Conservation (phyloP, 2,888 invertebrate genomes). For the Caenorhabditis becei region DNA sequence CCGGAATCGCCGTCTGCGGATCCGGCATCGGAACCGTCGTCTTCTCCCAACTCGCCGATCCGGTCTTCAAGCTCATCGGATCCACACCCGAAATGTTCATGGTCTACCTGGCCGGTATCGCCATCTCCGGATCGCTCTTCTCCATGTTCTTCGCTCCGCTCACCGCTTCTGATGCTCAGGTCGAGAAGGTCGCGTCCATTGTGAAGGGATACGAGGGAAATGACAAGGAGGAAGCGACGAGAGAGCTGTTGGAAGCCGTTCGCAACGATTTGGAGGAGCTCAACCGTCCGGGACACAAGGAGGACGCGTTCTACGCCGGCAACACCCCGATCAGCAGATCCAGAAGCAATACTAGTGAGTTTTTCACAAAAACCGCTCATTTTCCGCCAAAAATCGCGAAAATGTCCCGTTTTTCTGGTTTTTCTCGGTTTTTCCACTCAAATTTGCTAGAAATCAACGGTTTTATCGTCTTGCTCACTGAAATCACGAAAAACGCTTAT, state of each 20-base stretch:
- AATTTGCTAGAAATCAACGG: too few relatives aligned
- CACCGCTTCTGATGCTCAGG: constrained; percentile 71
- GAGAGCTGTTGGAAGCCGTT: constrained; percentile 69
- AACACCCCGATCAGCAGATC: constrained; percentile 84
- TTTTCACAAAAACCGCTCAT: neutral
- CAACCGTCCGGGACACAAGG: constrained; percentile 88
- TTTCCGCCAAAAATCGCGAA: too few relatives aligned
- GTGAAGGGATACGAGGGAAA: constrained; percentile 52
- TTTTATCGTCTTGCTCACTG: too few relatives aligned
- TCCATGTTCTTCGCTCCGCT: constrained; percentile 89
- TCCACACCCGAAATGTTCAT: constrained; percentile 91
- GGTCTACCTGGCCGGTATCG: constrained; percentile 89
- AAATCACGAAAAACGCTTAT: too few relatives aligned
- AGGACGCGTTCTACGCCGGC: constrained; percentile 92
- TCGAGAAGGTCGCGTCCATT: constrained; percentile 75
- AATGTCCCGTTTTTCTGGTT: too few relatives aligned
- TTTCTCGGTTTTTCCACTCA: too few relatives aligned
- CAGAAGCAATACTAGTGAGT: constrained; percentile 39
- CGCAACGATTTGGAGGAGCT: constrained; percentile 75
- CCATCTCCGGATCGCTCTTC: constrained; percentile 91
- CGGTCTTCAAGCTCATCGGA: constrained; percentile 62
- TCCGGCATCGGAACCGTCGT: constrained; percentile 96
- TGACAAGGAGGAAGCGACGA: constrained; percentile 44
- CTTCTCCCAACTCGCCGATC: constrained; percentile 84
- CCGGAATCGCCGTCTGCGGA: constrained; percentile 94